phyloP scores from a whole-genome alignment of 2,888 invertebrate species.

The Drosophila lutescens region DNA sequence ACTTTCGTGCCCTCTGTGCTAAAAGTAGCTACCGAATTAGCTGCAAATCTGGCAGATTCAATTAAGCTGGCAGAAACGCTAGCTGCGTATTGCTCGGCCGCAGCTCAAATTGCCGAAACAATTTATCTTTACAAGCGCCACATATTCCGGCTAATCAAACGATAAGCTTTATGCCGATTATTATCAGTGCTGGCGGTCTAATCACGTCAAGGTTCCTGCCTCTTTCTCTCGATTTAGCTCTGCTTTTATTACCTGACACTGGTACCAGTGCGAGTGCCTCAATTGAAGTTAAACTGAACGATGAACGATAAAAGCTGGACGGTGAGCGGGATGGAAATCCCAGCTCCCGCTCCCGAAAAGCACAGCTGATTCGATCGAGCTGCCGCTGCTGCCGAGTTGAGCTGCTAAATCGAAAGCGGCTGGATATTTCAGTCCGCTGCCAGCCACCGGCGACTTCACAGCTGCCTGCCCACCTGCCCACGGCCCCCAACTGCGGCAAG shows the following conservation, averaged over 20 bases:
- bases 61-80: conserved; percentile 35
- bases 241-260: conserved; percentile 19
- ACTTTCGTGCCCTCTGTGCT: neutral
- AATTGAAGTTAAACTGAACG: conserved; percentile 65
- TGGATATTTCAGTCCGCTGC: conserved; percentile 69
- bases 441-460: conserved; percentile 71
- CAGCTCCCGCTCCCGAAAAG: conserved; percentile 23
- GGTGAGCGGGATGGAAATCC: conserved; percentile 21
- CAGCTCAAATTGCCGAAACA: conserved; percentile 35
- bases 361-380: conserved; percentile 7
- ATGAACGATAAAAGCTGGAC: neutral
- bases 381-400: conserved; percentile 47
- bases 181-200: conserved; percentile 33
- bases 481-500: conserved; percentile 33
- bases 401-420: conserved; percentile 47
- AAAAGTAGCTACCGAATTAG: conserved; percentile 28
- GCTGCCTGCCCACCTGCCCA: conserved; percentile 53
- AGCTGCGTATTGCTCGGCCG: neutral
- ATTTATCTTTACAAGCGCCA: conserved; percentile 66
- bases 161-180: conserved; percentile 77
- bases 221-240: conserved; percentile 16
- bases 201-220: conserved; percentile 48
- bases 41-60: conserved; percentile 44
- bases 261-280: conserved; percentile 41
- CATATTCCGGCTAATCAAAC: conserved; percentile 63